Conservation (phyloP, 2,797 vertebrate species). For the Vultur gryphus region DNA sequence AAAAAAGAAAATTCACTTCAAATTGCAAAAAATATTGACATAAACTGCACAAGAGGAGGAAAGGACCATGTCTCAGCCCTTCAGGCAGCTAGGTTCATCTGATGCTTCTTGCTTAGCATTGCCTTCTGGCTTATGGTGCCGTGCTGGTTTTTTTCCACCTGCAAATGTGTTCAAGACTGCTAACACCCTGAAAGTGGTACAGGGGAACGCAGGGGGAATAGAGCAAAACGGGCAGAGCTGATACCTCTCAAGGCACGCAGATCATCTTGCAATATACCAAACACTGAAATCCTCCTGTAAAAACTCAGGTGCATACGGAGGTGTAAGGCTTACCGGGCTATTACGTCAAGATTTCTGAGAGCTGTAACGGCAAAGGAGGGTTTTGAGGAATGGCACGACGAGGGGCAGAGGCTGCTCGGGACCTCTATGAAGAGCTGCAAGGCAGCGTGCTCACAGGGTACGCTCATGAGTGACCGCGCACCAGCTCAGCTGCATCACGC, state of each 20-base stretch:
- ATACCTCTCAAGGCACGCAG: background rate
- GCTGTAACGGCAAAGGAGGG: background rate
- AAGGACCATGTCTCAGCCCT: background rate
- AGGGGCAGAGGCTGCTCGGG: background rate
- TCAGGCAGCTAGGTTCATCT: background rate
- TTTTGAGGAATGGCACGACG: background rate
- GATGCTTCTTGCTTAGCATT: background rate
- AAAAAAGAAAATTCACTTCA: background rate
- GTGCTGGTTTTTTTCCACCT: background rate
- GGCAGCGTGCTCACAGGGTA: background rate
- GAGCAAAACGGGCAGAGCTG: background rate
- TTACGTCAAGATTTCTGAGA: too few species aligned
- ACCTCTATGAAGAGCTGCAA: background rate
- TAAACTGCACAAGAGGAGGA: background rate
- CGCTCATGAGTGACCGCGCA: fast-evolving
- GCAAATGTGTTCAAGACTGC: background rate
- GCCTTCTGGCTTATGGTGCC: background rate
- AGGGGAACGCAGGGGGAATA: background rate
- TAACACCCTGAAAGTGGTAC: background rate
- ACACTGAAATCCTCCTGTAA: background rate
- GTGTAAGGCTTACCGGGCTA: background rate
- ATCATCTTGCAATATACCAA: background rate
- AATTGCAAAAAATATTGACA: background rate
- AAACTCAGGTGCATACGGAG: background rate
- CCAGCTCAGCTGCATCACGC: background rate